These are phyloP conservation scores for Pungitius pungitius DNA, from an alignment of 2,113 vertebrate species.

Conservation along the genomic window DNA sequence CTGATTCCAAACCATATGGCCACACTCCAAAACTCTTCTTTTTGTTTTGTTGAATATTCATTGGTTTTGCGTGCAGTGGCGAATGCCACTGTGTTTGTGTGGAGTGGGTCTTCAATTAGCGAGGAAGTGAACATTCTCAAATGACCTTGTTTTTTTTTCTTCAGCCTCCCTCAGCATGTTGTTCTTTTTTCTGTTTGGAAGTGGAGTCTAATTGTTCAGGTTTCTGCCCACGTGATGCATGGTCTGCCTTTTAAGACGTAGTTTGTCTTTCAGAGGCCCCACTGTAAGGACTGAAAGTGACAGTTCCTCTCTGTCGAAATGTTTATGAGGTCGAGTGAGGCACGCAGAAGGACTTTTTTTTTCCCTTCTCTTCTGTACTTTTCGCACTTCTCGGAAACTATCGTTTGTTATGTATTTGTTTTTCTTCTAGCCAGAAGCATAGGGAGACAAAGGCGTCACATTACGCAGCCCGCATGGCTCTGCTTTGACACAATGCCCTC, in stretches of 20 bases:
- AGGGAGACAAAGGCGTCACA: constrained; percentile 64
- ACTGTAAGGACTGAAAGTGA: not conserved
- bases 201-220: not conserved
- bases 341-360: not conserved
- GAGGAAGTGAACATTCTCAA: constrained; percentile 23
- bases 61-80: constrained; percentile 23
- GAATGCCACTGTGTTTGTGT: not conserved
- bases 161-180: not conserved
- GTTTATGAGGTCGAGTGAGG: constrained; percentile 25
- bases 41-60: constrained; percentile 61
- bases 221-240: not conserved
- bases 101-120: constrained; percentile 27
- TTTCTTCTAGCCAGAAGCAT: constrained; percentile 35
- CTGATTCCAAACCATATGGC: constrained; percentile 43
- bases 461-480: constrained; percentile 60
- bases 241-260: not conserved
- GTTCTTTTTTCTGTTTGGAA: not conserved
- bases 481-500: constrained; percentile 64
- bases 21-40: constrained; percentile 30
- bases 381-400: constrained; percentile 22
- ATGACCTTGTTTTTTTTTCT: constrained; percentile 12
- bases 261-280: too few relatives aligned
- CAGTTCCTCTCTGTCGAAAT: constrained; percentile 30
- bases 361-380: not conserved
- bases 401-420: constrained; percentile 33